Conservation (phyloP, 2,888 invertebrate genomes). For the Rhagonycha lutea region DNA sequence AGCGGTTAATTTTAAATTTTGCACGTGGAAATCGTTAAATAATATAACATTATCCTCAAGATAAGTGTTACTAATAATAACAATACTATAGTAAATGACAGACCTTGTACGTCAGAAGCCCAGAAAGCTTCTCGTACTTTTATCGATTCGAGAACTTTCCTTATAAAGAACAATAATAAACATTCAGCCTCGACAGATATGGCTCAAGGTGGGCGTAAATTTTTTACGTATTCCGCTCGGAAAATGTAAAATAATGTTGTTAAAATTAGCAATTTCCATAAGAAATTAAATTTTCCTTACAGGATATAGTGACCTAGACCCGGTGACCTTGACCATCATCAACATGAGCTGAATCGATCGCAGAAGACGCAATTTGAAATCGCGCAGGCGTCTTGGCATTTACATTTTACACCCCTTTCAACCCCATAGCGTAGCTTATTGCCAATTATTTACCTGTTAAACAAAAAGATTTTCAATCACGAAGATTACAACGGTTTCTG, state of each 20-base stretch:
- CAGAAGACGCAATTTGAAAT: slow-evolving; percentile 20
- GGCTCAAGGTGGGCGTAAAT: background rate
- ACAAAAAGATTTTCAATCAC: background rate
- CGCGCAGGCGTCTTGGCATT: slow-evolving; percentile 19
- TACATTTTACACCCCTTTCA: background rate
- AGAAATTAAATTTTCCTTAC: background rate
- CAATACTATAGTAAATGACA: background rate
- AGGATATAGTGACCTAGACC: slow-evolving; percentile 47
- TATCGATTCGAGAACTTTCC: background rate
- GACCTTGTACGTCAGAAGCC: background rate
- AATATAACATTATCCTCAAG: background rate
- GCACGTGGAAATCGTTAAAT: background rate
- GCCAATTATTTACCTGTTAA: slow-evolving; percentile 11
- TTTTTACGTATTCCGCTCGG: background rate
- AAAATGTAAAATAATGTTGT: background rate
- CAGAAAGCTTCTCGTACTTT: background rate
- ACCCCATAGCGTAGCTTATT: background rate
- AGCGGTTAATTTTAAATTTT: background rate
- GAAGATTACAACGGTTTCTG: background rate
- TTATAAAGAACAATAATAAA: background rate
- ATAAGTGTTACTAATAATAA: background rate
- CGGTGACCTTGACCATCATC: slow-evolving; percentile 49
- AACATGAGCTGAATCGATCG: slow-evolving; percentile 41
- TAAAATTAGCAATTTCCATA: background rate
- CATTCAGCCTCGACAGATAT: background rate